phyloP scores from a whole-genome alignment of 1,140 invertebrate species.

The Chironomus tepperi region DNA sequence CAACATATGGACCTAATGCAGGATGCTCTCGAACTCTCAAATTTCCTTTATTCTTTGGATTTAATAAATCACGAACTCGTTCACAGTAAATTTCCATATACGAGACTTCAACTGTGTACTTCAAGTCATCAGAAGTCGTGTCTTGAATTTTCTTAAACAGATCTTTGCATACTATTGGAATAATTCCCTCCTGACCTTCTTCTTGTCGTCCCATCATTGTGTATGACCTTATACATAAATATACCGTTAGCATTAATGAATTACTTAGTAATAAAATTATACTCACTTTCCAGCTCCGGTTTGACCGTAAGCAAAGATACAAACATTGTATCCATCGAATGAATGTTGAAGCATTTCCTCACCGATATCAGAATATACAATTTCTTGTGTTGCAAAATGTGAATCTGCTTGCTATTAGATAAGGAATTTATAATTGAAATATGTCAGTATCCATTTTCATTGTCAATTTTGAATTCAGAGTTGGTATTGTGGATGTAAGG shows the following conservation, averaged over 20 bases:
- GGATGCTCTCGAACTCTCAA: slow-evolving; percentile 95
- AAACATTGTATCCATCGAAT: slow-evolving; percentile 90
- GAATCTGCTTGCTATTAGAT: slow-evolving; percentile 64
- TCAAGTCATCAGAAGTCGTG: slow-evolving; percentile 64
- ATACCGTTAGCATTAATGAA: neutral
- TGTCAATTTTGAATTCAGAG: no score
- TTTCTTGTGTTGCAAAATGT: slow-evolving; percentile 85
- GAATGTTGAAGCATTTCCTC: slow-evolving; percentile 98
- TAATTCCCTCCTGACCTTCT: slow-evolving; percentile 92
- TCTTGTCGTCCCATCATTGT: slow-evolving; percentile 99
- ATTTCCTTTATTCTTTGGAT: slow-evolving; percentile 96
- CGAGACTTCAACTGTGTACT: slow-evolving; percentile 86
- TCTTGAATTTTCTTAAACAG: slow-evolving; percentile 81
- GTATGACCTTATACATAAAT: slow-evolving; percentile 67
- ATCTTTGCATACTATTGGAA: slow-evolving; percentile 96
- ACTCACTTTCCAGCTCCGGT: slow-evolving; percentile 77
- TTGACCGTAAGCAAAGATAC: slow-evolving; percentile 93
- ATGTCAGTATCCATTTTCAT: neutral
- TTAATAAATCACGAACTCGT: slow-evolving; percentile 89
- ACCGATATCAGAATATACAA: slow-evolving; percentile 98
- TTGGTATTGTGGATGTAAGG: no score
- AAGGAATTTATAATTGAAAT: slow-evolving; percentile 28
- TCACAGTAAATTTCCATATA: slow-evolving; percentile 99
- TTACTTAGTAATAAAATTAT: neutral
- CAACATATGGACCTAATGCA: slow-evolving; percentile 93